Evolutionary conservation across 2,888 invertebrate species (phyloP).

Genomic region (Acanthococcus lagerstroemiae): DNA sequence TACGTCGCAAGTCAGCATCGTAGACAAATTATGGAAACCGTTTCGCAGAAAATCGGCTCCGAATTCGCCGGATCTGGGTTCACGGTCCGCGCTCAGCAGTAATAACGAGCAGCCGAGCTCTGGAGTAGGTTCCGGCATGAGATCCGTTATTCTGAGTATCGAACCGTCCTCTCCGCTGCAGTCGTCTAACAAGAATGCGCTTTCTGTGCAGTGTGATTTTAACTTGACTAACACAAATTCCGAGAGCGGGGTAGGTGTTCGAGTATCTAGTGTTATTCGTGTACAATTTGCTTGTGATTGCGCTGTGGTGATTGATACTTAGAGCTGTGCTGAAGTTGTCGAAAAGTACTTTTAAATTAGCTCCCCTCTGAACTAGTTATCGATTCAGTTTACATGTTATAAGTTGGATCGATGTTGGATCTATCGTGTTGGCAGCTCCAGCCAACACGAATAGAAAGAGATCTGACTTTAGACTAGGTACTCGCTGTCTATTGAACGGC

Average conservation of each 20-base stretch:
- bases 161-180: not conserved
- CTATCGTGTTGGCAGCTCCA: too few relatives aligned
- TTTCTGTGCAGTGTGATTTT: constrained; percentile 6
- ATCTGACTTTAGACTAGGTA: too few relatives aligned
- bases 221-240: constrained; percentile 9
- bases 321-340: too few relatives aligned
- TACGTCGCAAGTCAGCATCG: constrained; percentile 43
- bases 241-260: not conserved
- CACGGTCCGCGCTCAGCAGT: constrained; percentile 11
- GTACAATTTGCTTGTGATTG: too few relatives aligned
- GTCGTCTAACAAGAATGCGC: constrained; percentile 10
- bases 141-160: constrained; percentile 7
- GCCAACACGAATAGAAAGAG: too few relatives aligned
- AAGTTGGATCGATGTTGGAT: too few relatives aligned
- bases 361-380: too few relatives aligned
- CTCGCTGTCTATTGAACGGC: too few relatives aligned
- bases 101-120: constrained; percentile 32
- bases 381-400: too few relatives aligned
- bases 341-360: too few relatives aligned
- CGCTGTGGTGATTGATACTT: too few relatives aligned
- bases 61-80: constrained; percentile 35
- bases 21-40: constrained; percentile 55
- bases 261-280: too few relatives aligned
- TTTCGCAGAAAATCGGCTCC: constrained; percentile 54
- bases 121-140: constrained; percentile 32